Evolutionary conservation across 1,140 invertebrate genomes (phyloP).

Genomic region (Caenorhabditis briggsae): DNA sequence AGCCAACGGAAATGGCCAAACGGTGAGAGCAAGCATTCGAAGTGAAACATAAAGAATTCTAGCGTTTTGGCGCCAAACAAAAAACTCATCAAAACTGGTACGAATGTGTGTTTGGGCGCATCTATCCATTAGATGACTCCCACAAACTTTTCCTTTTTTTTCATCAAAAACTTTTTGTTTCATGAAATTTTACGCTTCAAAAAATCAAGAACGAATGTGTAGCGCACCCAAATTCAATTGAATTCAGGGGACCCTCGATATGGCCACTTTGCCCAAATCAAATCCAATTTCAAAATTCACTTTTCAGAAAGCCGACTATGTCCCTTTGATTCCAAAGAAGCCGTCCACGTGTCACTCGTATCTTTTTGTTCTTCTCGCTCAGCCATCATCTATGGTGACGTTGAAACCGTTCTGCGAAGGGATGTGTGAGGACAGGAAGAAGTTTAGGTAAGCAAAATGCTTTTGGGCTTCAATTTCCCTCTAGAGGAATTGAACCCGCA

Average conservation of each 20-base stretch:
- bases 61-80: background rate
- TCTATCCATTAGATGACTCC: no score
- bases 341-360: conserved; percentile 53
- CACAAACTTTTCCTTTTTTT: no score
- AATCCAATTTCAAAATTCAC: background rate
- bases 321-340: conserved; percentile 40
- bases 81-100: conserved; percentile 54
- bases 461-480: no score
- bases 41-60: background rate
- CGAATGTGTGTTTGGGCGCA: background rate
- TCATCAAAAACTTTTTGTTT: no score
- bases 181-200: conserved; percentile 24
- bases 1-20: conserved; percentile 63
- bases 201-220: conserved; percentile 26
- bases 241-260: background rate
- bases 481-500: no score
- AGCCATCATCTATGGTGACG: conserved; percentile 17
- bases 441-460: conserved; percentile 37
- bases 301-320: conserved; percentile 56
- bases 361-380: conserved; percentile 46
- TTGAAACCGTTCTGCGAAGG: conserved; percentile 41
- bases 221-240: background rate
- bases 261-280: background rate
- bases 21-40: conserved; percentile 18
- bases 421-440: conserved; percentile 41